phyloP scores from a whole-genome alignment of 1,140 invertebrate species.

The Calliphora vicina region DNA sequence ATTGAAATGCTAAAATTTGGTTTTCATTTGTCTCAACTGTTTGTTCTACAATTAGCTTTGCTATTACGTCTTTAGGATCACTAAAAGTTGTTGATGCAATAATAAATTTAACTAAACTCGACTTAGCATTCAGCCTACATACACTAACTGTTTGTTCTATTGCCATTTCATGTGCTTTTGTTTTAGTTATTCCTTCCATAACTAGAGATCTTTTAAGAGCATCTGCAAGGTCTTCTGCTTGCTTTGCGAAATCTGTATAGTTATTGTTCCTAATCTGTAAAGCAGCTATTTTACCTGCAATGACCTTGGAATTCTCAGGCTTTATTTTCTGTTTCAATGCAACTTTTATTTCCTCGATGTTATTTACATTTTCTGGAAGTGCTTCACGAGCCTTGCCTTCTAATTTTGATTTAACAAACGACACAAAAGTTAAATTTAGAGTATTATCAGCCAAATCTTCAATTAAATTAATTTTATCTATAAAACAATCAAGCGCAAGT shows the following conservation, averaged over 20 bases:
- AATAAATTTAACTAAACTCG: neutral
- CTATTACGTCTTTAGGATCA: constrained; percentile 6
- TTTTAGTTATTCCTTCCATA: neutral
- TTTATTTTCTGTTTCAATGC: neutral
- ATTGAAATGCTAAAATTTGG: neutral
- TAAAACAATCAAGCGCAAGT: neutral
- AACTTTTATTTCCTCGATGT: neutral
- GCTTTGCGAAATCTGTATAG: neutral
- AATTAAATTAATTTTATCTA: neutral
- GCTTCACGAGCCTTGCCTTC: neutral
- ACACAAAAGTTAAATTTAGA: neutral
- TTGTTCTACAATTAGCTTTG: constrained; percentile 20
- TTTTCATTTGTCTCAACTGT: constrained; percentile 2
- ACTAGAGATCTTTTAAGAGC: neutral
- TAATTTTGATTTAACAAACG: neutral
- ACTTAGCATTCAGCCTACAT: neutral
- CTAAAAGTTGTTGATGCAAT: neutral
- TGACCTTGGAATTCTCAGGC: neutral
- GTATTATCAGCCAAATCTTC: neutral
- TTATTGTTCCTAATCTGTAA: neutral
- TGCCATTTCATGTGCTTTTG: neutral
- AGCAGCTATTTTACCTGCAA: neutral
- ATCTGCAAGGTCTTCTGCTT: neutral
- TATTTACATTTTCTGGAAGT: neutral
- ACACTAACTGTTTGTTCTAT: neutral